Evolutionary conservation across 2,888 invertebrate genomes (phyloP).

Genomic region (Oscheius onirici): DNA sequence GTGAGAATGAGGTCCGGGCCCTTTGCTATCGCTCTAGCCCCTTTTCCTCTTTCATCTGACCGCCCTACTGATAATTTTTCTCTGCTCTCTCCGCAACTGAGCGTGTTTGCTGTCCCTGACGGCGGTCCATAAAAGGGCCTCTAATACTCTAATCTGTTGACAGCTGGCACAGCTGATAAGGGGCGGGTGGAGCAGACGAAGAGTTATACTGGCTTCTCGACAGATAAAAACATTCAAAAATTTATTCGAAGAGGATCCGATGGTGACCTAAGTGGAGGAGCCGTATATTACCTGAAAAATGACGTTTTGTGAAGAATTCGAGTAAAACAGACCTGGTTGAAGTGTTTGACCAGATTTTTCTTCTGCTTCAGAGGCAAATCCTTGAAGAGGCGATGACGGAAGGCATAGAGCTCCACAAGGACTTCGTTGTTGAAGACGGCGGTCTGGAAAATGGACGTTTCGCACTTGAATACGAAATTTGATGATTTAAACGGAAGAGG

Average conservation of each 20-base stretch:
- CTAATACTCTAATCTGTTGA: slow-evolving; percentile 28
- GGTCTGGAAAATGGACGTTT: too few relatives aligned
- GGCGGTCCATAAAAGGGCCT: slow-evolving; percentile 17
- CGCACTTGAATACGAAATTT: too few relatives aligned
- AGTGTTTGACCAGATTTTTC: too few relatives aligned
- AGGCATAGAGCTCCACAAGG: too few relatives aligned
- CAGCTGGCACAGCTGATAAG: slow-evolving; percentile 23
- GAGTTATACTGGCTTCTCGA: slow-evolving; percentile 1
- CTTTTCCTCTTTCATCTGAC: slow-evolving; percentile 32
- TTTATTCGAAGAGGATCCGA: neutral
- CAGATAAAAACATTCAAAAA: neutral
- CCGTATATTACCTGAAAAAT: too few relatives aligned
- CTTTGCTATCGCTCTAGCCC: slow-evolving; percentile 6
- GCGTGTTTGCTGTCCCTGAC: neutral
- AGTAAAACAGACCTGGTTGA: too few relatives aligned
- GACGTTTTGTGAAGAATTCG: too few relatives aligned
- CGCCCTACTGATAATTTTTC: slow-evolving; percentile 28
- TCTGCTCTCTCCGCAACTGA: slow-evolving; percentile 8
- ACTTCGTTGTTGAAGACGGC: too few relatives aligned
- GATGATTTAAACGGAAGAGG: too few relatives aligned
- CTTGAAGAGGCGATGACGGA: too few relatives aligned
- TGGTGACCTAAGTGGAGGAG: neutral
- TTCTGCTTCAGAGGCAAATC: too few relatives aligned
- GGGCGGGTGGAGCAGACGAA: slow-evolving; percentile 24
- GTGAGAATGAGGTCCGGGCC: neutral